A percentile compares a stretch with the other conserved stretches of the same genome.
phyloP scores from a whole-genome alignment of 2,888 invertebrate genomes.

The Torymus texanus region DNA sequence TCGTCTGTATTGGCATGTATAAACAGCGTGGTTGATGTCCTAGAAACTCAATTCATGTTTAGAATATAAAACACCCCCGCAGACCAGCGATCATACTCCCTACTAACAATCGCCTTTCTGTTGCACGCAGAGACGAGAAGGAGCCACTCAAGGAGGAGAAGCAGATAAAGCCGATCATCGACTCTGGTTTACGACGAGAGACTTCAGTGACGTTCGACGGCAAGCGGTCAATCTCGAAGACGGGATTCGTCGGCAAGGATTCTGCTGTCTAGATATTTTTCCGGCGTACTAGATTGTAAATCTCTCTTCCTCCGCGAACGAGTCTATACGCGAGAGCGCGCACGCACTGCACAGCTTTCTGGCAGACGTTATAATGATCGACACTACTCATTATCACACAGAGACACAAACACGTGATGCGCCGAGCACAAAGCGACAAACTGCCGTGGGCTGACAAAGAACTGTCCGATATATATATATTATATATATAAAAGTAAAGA shows the following conservation, averaged over 20 bases:
- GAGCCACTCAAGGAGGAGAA: conserved; percentile 85
- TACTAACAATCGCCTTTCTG: conserved; percentile 46
- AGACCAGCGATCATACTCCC: too few species aligned
- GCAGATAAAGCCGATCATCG: conserved; percentile 76
- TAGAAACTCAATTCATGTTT: neutral
- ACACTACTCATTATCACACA: too few species aligned
- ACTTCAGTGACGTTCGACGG: conserved; percentile 90
- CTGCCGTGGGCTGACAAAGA: neutral
- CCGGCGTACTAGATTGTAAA: conserved; percentile 76
- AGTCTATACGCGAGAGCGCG: conserved; percentile 33
- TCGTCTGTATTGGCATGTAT: conserved; percentile 11
- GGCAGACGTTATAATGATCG: neutral
- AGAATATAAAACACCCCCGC: too few species aligned
- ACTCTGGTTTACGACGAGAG: conserved; percentile 79
- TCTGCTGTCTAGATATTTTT: conserved; percentile 85
- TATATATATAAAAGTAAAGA: neutral
- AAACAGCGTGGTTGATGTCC: conserved; percentile 14
- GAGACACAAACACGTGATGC: neutral
- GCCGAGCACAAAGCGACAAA: conserved; percentile 9
- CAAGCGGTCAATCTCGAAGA: conserved; percentile 87
- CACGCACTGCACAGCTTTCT: neutral
- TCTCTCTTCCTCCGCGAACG: conserved; percentile 61
- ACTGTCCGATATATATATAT: neutral
- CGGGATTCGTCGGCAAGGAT: conserved; percentile 91
- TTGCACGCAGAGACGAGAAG: conserved; percentile 83